These are phyloP conservation scores for Xanthostigma xanthostigma DNA, from an alignment of 2,888 invertebrate genomes.

Conservation along the genomic window DNA sequence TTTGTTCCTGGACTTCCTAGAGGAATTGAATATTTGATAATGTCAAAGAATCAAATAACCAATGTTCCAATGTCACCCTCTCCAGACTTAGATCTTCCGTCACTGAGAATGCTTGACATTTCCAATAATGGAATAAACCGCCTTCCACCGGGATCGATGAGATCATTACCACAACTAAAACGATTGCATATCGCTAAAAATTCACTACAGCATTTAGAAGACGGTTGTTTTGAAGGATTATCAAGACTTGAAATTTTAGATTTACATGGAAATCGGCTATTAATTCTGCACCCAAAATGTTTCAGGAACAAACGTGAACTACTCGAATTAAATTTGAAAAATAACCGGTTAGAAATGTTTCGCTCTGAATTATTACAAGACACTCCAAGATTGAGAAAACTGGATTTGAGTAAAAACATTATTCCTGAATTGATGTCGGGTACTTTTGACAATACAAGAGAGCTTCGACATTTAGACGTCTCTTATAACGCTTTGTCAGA, in stretches of 20 bases:
- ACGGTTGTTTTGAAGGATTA: constrained; percentile 53
- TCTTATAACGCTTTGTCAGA: constrained; percentile 63
- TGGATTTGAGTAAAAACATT: constrained; percentile 65
- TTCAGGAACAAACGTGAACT: constrained; percentile 47
- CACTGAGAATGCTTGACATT: constrained; percentile 57
- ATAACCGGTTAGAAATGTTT: constrained; percentile 59
- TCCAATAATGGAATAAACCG: constrained; percentile 59
- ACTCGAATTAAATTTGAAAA: constrained; percentile 55
- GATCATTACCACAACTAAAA: constrained; percentile 48
- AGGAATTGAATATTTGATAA: constrained; percentile 58
- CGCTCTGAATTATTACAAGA: constrained; percentile 53
- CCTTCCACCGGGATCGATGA: constrained; percentile 47
- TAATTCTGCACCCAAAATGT: constrained; percentile 46
- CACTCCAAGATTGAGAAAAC: constrained; percentile 41
- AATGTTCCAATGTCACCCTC: constrained; percentile 47
- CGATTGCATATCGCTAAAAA: constrained; percentile 60
- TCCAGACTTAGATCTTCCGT: constrained; percentile 55
- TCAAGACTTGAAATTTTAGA: constrained; percentile 56
- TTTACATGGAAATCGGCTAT: constrained; percentile 56
- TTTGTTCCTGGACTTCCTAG: constrained; percentile 65
- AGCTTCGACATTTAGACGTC: constrained; percentile 57
- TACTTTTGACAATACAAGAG: constrained; percentile 44
- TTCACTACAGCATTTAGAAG: constrained; percentile 51
- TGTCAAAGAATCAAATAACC: constrained; percentile 55
- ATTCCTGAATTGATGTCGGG: constrained; percentile 50